These are phyloP conservation scores for Poicephalus gulielmi DNA, from an alignment of 2,113 vertebrate species.

Conservation along the genomic window DNA sequence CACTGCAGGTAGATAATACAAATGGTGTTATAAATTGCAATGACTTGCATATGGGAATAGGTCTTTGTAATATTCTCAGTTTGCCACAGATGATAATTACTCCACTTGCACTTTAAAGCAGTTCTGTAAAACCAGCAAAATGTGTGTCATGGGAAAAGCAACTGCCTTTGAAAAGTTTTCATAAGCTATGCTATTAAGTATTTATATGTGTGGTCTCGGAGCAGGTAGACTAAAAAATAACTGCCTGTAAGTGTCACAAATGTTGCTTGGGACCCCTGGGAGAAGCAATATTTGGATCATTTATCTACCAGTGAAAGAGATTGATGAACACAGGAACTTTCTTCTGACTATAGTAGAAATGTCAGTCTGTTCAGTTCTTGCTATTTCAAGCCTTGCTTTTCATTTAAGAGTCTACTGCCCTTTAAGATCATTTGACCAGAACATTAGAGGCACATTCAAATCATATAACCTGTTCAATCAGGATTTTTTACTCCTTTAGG, in stretches of 20 bases:
- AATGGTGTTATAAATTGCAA: not conserved
- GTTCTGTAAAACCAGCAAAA: not conserved
- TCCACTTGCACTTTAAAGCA: not conserved
- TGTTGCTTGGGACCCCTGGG: not conserved
- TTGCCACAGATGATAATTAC: not conserved
- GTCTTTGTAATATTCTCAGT: not conserved
- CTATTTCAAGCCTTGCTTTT: not conserved
- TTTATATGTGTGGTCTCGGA: not conserved
- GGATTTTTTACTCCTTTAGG: not conserved
- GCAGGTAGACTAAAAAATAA: not conserved
- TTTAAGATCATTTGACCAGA: not conserved
- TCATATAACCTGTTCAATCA: not conserved
- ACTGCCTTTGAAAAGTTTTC: constrained; percentile 18
- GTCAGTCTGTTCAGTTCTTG: not conserved
- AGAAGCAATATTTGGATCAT: not conserved
- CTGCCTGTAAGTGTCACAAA: not conserved
- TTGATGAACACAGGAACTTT: not conserved
- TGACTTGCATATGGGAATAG: not conserved
- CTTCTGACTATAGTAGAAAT: not conserved
- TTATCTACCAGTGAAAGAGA: not conserved
- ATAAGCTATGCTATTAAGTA: not conserved
- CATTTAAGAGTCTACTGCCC: not conserved
- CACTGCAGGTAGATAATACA: not conserved
- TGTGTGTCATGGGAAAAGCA: not conserved
- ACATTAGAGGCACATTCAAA: not conserved